Conservation (phyloP, 2,113 vertebrate species). For the Myiagra hebetior region DNA sequence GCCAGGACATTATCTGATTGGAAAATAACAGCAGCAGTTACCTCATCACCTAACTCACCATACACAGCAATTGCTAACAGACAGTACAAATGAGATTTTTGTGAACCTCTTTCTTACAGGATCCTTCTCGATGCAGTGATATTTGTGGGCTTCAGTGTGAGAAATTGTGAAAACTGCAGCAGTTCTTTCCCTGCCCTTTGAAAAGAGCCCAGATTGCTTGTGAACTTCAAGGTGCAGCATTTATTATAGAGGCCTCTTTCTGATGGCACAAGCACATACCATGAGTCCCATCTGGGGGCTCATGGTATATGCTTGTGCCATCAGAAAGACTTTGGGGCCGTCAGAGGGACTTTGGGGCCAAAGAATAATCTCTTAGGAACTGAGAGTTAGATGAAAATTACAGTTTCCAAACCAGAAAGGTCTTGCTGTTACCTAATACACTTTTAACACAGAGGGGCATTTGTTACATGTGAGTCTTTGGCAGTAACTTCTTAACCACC, state of each 20-base stretch:
- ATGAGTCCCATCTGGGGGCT: neutral
- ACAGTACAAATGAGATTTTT: neutral
- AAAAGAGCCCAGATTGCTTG: neutral
- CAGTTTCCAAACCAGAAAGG: slow-evolving; percentile 23
- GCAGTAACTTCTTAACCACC: slow-evolving; percentile 7
- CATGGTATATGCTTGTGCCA: too few species aligned
- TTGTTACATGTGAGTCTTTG: slow-evolving; percentile 43
- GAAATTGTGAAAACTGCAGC: neutral
- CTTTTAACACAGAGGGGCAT: neutral
- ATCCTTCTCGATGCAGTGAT: neutral
- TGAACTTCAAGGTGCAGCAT: neutral
- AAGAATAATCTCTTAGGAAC: neutral
- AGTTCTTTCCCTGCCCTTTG: neutral
- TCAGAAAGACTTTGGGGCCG: too few species aligned
- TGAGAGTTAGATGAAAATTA: neutral
- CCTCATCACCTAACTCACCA: neutral
- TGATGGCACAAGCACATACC: neutral
- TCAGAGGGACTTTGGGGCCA: too few species aligned
- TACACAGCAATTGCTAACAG: neutral
- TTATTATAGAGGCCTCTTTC: neutral
- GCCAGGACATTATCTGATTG: neutral
- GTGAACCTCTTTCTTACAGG: neutral
- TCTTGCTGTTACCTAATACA: slow-evolving; percentile 9
- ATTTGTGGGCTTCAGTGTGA: neutral
- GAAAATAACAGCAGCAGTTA: neutral